phyloP scores from a whole-genome alignment of 2,888 invertebrate species.

The Kuschelorhynchus macadamiae region DNA sequence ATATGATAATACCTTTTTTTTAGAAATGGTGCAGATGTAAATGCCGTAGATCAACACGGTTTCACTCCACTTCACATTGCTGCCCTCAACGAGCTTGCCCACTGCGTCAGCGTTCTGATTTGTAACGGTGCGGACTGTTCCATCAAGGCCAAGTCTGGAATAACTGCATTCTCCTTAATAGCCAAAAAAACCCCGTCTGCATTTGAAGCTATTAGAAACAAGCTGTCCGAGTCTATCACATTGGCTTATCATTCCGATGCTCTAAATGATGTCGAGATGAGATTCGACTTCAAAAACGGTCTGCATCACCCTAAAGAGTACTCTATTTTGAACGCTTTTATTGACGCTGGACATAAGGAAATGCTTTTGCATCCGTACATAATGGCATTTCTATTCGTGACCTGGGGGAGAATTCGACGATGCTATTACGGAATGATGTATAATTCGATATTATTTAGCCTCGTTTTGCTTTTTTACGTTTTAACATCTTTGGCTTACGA shows the following conservation, averaged over 20 bases:
- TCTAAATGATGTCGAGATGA: slow-evolving; percentile 84
- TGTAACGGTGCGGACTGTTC: slow-evolving; percentile 90
- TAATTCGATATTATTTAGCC: slow-evolving; percentile 83
- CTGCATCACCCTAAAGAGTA: slow-evolving; percentile 88
- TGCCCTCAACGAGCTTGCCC: slow-evolving; percentile 86
- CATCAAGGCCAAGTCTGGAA: slow-evolving; percentile 87
- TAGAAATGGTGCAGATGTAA: slow-evolving; percentile 86
- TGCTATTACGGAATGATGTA: slow-evolving; percentile 88
- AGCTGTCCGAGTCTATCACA: slow-evolving; percentile 84
- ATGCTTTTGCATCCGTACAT: slow-evolving; percentile 89
- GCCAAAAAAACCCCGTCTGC: slow-evolving; percentile 89
- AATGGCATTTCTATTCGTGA: slow-evolving; percentile 88
- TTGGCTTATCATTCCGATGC: slow-evolving; percentile 82
- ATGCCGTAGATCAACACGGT: slow-evolving; percentile 87
- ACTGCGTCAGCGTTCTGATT: slow-evolving; percentile 87
- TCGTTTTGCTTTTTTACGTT: slow-evolving; percentile 85
- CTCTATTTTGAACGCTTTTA: slow-evolving; percentile 87
- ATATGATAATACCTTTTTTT: slow-evolving; percentile 1
- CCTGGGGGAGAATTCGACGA: slow-evolving; percentile 92
- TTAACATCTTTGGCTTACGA: slow-evolving; percentile 86
- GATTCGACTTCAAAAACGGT: slow-evolving; percentile 86
- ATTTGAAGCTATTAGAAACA: slow-evolving; percentile 84
- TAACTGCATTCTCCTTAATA: slow-evolving; percentile 87
- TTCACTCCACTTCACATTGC: slow-evolving; percentile 89
- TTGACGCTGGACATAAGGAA: slow-evolving; percentile 91